phyloP scores from a whole-genome alignment of 2,113 vertebrate species.

The Pedetes capensis region DNA sequence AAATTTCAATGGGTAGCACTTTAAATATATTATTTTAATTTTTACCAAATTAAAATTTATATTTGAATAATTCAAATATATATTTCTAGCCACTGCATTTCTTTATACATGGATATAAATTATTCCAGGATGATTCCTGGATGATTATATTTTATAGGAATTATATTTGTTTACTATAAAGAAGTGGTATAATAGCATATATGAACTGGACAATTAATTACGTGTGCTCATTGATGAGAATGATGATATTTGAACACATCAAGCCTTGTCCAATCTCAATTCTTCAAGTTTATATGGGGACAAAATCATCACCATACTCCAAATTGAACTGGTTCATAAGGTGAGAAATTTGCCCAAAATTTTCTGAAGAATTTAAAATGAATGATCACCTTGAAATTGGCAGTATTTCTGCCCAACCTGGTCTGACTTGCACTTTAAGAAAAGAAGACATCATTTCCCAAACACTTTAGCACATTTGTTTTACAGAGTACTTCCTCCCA shows the following conservation, averaged over 20 bases:
- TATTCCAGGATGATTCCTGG: constrained; percentile 8
- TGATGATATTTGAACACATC: background rate
- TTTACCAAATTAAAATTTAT: constrained; percentile 23
- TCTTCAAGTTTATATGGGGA: background rate
- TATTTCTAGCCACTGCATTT: background rate
- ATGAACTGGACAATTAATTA: background rate
- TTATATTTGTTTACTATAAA: constrained; percentile 11
- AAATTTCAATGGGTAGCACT: background rate
- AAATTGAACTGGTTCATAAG: background rate
- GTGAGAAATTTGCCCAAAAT: background rate
- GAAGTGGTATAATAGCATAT: background rate
- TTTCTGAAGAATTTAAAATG: constrained; percentile 32
- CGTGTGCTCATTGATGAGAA: background rate
- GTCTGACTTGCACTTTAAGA: background rate
- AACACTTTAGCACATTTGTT: background rate
- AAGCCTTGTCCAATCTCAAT: background rate
- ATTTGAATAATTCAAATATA: constrained; percentile 30
- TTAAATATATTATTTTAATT: background rate
- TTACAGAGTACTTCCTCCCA: constrained; percentile 47
- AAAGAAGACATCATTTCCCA: background rate
- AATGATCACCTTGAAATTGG: constrained; percentile 38
- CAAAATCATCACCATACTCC: background rate
- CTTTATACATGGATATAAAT: background rate
- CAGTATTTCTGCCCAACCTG: background rate
- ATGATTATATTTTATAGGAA: background rate